Base-by-base conservation (phyloP, 1,140 invertebrate genomes). In the Goniozus legneri region DNA sequence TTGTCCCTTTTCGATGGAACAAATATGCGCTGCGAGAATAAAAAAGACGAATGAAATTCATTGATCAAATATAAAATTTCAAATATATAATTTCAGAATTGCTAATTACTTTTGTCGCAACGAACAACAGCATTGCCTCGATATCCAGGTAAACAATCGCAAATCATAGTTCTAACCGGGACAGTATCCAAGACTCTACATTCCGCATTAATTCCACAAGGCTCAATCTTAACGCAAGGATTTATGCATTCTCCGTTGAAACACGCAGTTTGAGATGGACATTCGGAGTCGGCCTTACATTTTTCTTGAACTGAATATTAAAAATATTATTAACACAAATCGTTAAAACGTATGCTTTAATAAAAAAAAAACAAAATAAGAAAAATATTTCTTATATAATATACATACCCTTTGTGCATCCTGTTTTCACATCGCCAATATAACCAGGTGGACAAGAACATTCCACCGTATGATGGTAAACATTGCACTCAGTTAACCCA, bases 151-250 rank as follows among this genome's bases (percentile, higher is more conserved):
- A 87, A 64, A 65, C 92, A 95, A 67, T 88, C 83, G 57, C 92
- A 95, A 45, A 90, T 83, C 88, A 94, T 91, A 12, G 91, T 93
- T 58, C 87, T 80, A 0, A 94, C 84, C 1, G 91, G 89, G 16
- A 83, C 71, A 0, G 91, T 91, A 60, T 94, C 86, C 3, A 89
- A 69, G 1, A 93, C 84, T 38, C 82, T 83, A 60, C 92, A 95
- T 42, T 83, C 77, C 0, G 90, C 86, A 52, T 92, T 92, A 7
- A 82, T 78, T 22, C 88, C 87, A 59, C 92, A 95, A 0, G 92
- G 91, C 55, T 84, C 78, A 3, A 86, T 86, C 22, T 83, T 82
- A 21, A 79, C 75, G 55, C 92, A 96, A 6, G 92, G 92, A 73
- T 94, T 90, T 4, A 88, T 79, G 63, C 92, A 96, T 50, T 85